These are phyloP conservation scores for Drosophila mulleri DNA, from an alignment of 2,888 invertebrate genomes.

Conservation along the genomic window DNA sequence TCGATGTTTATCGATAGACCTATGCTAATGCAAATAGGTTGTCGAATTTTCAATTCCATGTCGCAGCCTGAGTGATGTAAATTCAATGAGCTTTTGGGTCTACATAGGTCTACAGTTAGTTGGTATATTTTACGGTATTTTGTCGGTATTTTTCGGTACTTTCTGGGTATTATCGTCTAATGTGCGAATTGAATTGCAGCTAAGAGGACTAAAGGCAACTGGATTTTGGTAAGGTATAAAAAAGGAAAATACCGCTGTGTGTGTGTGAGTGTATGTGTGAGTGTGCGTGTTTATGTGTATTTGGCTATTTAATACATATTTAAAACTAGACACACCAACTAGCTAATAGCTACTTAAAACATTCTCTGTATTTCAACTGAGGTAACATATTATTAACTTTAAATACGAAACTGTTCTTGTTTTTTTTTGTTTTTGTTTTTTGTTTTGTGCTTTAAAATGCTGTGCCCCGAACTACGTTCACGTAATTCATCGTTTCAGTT, in stretches of 20 bases:
- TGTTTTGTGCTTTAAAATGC: constrained; percentile 56
- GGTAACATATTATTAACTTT: constrained; percentile 19
- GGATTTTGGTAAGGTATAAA: neutral
- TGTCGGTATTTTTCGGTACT: neutral
- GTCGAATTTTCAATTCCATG: constrained; percentile 77
- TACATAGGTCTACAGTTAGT: constrained; percentile 17
- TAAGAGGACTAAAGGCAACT: constrained; percentile 3
- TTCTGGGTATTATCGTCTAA: neutral
- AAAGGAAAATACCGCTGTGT: constrained; percentile 1
- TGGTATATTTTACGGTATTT: neutral
- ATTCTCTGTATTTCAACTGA: constrained; percentile 39
- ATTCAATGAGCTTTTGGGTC: constrained; percentile 42
- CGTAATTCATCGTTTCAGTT: constrained; percentile 20
- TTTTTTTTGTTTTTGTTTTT: neutral
- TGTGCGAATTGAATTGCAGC: constrained; percentile 24
- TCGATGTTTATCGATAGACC: constrained; percentile 40
- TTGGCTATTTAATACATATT: constrained; percentile 39
- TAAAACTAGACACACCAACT: constrained; percentile 76
- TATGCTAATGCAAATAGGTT: constrained; percentile 60
- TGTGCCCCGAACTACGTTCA: constrained; percentile 56
- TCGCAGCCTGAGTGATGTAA: constrained; percentile 78
- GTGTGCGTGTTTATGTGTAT: constrained; percentile 18
- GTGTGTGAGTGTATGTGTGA: no score
- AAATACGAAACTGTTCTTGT: constrained; percentile 17
- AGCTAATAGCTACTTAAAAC: constrained; percentile 61